phyloP scores from a whole-genome alignment of 2,797 vertebrate species.

The Gallirallus australis region DNA sequence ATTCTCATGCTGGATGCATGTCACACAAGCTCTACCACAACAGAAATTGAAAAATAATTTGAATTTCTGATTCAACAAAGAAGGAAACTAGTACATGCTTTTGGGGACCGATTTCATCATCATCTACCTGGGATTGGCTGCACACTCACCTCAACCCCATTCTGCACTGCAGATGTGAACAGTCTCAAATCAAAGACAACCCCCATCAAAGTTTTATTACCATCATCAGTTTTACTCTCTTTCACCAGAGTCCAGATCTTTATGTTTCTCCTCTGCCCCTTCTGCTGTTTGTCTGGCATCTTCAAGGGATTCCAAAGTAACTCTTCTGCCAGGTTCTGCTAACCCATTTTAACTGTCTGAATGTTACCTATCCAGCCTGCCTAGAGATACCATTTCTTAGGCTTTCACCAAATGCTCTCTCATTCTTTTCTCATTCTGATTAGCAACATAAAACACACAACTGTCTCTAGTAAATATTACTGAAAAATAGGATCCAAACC shows the following conservation, averaged over 20 bases:
- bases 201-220: background rate
- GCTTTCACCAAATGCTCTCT: background rate
- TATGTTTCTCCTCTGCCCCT: background rate
- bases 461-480: background rate
- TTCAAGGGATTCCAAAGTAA: background rate
- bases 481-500: background rate
- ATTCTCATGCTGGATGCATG: fast-evolving
- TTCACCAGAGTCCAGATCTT: background rate
- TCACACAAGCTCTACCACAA: background rate
- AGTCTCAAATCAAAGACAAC: background rate
- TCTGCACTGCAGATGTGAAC: background rate
- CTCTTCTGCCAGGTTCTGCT: background rate
- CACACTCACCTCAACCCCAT: background rate
- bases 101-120: background rate
- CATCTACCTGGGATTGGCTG: background rate
- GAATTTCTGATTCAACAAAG: background rate
- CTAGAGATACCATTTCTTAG: background rate
- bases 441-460: background rate
- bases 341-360: background rate
- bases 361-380: background rate
- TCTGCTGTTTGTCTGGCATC: background rate
- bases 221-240: background rate
- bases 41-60: background rate
- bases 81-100: background rate
- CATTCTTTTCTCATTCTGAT: background rate